A percentile compares a stretch with the other conserved stretches of the same genome.
Conservation (phyloP, 1,140 invertebrate genomes). For the Aphaenogaster rudis region DNA sequence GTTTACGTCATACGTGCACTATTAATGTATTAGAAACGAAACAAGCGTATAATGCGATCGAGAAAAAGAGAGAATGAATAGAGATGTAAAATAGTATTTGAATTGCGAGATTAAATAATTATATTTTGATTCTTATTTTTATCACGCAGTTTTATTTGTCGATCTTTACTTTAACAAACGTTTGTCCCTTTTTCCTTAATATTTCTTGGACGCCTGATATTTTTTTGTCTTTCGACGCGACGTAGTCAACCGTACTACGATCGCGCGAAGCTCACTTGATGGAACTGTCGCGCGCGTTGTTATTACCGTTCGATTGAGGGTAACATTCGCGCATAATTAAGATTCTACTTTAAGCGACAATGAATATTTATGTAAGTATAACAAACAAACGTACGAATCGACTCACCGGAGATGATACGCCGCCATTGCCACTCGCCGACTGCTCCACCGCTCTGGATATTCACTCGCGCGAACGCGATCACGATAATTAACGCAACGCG, state of each 20-base stretch:
- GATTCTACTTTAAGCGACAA: not conserved
- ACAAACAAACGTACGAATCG: not conserved
- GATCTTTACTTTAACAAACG: not conserved
- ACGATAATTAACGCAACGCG: not conserved
- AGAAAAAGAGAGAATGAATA: not conserved
- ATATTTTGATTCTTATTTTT: not conserved
- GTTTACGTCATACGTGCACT: not conserved
- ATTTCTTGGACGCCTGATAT: not conserved
- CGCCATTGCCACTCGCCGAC: not conserved
- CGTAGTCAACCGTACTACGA: not conserved
- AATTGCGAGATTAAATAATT: not conserved
- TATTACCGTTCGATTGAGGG: not conserved
- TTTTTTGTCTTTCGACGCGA: not conserved
- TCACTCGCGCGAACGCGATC: not conserved
- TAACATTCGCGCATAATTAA: not conserved
- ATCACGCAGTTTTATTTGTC: not conserved
- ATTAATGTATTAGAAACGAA: slow-evolving; percentile 10
- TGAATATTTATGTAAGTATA: not conserved
- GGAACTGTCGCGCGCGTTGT: not conserved
- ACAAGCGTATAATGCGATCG: not conserved
- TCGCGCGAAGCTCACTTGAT: not conserved
- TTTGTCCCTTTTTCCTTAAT: not conserved
- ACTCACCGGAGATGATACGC: not conserved
- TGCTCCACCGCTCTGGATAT: not conserved
- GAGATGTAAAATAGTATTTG: not conserved